A percentile compares a stretch with the other conserved stretches of the same genome.
phyloP scores from a whole-genome alignment of 1,140 invertebrate genomes.

The Ceratosolen fusciceps region DNA sequence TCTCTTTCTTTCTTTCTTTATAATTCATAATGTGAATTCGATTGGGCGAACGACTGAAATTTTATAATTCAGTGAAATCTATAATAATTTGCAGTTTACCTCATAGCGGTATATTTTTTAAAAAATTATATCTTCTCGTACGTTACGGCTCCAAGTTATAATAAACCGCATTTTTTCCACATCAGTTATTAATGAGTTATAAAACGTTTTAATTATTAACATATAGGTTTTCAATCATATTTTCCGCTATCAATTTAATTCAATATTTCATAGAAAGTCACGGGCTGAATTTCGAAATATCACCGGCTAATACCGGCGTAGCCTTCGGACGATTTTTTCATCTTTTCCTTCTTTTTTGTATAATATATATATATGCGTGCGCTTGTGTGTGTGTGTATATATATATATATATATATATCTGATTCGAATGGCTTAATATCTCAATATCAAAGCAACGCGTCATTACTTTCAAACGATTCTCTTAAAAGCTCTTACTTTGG shows the following conservation, averaged over 20 bases:
- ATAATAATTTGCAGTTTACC: no score
- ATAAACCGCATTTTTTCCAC: not conserved
- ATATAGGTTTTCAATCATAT: not conserved
- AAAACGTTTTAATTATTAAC: not conserved
- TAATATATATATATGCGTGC: no score
- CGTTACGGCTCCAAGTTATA: not conserved
- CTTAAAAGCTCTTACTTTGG: not conserved
- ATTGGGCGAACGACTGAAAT: no score
- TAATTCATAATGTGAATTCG: no score
- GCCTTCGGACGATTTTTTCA: not conserved
- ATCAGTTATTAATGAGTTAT: constrained; percentile 4
- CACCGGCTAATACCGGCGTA: not conserved
- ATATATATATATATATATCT: no score
- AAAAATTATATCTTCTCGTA: not conserved
- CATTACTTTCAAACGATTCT: constrained; percentile 10
- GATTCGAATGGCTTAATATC: not conserved
- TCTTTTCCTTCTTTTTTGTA: no score
- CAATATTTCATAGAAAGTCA: constrained; percentile 4
- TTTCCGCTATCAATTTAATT: not conserved
- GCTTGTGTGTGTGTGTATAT: no score
- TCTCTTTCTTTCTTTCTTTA: no score
- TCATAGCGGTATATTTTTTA: no score
- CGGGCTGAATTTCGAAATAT: not conserved
- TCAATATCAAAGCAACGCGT: not conserved
- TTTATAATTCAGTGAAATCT: no score